phyloP scores from a whole-genome alignment of 2,113 vertebrate genomes.

The Epinephelus cyanopodus region DNA sequence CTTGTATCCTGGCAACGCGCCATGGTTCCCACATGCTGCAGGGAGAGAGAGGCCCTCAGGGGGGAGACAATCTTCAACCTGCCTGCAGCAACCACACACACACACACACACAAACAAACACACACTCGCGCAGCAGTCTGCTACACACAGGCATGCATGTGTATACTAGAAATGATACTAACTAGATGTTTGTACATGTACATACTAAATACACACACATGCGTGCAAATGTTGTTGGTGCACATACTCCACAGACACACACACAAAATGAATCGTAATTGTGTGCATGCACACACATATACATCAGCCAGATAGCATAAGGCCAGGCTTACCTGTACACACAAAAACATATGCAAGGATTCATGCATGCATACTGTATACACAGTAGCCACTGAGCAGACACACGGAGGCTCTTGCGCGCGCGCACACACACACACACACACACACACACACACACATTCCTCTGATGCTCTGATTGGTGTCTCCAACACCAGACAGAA shows the following conservation, averaged over 20 bases:
- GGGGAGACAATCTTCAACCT: slow-evolving; percentile 91
- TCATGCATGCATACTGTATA: slow-evolving; percentile 57
- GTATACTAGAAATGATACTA: slow-evolving; percentile 35
- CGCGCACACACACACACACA: slow-evolving; percentile 5
- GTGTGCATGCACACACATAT: neutral
- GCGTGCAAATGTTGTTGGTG: slow-evolving; percentile 11
- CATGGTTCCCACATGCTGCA: slow-evolving; percentile 82
- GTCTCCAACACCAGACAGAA: slow-evolving; percentile 37
- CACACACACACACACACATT: slow-evolving; percentile 17
- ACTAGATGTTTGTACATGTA: slow-evolving; percentile 59
- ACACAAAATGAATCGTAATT: slow-evolving; percentile 38
- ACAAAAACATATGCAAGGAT: slow-evolving; percentile 59
- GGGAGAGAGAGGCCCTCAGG: slow-evolving; percentile 89
- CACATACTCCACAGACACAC: neutral
- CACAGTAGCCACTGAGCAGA: slow-evolving; percentile 13
- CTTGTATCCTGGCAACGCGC: slow-evolving; percentile 91
- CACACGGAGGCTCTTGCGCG: slow-evolving; percentile 32
- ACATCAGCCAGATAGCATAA: slow-evolving; percentile 7
- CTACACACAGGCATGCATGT: slow-evolving; percentile 42
- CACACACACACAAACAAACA: slow-evolving; percentile 35
- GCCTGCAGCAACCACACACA: slow-evolving; percentile 75
- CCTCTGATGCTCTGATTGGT: slow-evolving; percentile 56
- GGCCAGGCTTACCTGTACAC: slow-evolving; percentile 26
- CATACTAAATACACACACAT: slow-evolving; percentile 41
- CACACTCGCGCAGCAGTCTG: slow-evolving; percentile 29